Percentiles rank a stretch among this genome's conserved stretches.
These are phyloP conservation scores for Abrostola triplasia DNA, from an alignment of 2,888 invertebrate species.

Conservation along the genomic window DNA sequence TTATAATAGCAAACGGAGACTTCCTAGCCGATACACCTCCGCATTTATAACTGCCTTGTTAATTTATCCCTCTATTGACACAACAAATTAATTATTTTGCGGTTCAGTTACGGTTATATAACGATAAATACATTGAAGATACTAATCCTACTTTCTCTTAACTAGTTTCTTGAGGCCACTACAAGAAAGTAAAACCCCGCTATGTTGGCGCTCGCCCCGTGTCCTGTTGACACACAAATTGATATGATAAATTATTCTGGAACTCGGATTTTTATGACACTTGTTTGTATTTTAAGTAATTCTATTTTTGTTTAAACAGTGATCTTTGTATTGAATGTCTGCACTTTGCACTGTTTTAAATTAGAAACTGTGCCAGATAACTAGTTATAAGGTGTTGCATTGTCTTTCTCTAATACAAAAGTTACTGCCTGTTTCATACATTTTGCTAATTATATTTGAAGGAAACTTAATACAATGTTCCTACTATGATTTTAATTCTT, in stretches of 20 bases:
- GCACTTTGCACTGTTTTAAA: too few relatives aligned
- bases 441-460: too few relatives aligned
- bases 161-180: constrained; percentile 86
- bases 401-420: too few relatives aligned
- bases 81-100: constrained; percentile 44
- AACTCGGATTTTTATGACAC: constrained; percentile 65
- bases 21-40: constrained; percentile 50
- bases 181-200: constrained; percentile 88
- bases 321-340: constrained; percentile 5
- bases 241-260: constrained; percentile 81
- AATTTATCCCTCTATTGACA: constrained; percentile 45
- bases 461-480: too few relatives aligned
- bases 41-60: constrained; percentile 41
- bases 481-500: too few relatives aligned
- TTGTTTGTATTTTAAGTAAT: constrained; percentile 28
- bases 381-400: too few relatives aligned
- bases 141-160: constrained; percentile 87
- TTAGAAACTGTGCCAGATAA: too few relatives aligned
- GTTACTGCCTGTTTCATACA: too few relatives aligned
- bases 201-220: constrained; percentile 83
- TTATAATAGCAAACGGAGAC: constrained; percentile 61
- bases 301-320: constrained; percentile 6
- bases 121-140: constrained; percentile 79
- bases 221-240: constrained; percentile 87
- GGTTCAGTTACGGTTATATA: constrained; percentile 72